Evolutionary conservation across 2,113 vertebrate species (phyloP).

Genomic region (Eupsittula cactorum): DNA sequence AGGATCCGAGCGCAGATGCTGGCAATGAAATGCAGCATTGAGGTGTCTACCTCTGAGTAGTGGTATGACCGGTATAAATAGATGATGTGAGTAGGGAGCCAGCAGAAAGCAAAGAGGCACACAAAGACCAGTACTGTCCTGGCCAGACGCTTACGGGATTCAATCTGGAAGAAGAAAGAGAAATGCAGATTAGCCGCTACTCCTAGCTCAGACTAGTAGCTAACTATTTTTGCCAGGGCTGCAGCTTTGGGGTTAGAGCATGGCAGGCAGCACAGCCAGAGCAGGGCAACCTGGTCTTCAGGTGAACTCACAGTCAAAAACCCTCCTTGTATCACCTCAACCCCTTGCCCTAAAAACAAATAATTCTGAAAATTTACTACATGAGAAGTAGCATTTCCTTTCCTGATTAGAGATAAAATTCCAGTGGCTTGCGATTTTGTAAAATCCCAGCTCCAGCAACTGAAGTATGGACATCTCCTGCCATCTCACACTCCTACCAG

Average conservation of each 20-base stretch:
- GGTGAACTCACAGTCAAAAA: not conserved
- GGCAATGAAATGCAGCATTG: slow-evolving; percentile 86
- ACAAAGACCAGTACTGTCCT: slow-evolving; percentile 96
- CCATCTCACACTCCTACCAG: not conserved
- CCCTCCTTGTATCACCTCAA: not conserved
- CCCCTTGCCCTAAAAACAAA: not conserved
- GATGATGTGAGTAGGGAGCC: slow-evolving; percentile 93
- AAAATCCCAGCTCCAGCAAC: not conserved
- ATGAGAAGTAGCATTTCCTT: not conserved
- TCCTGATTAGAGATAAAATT: not conserved
- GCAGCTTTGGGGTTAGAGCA: not conserved
- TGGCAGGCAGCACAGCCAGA: fast-evolving
- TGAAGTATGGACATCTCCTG: not conserved
- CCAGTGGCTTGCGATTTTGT: not conserved
- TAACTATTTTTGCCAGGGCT: not conserved
- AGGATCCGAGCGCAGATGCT: slow-evolving; percentile 90
- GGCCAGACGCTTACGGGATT: slow-evolving; percentile 93
- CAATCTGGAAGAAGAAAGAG: slow-evolving; percentile 78
- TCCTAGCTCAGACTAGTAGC: not conserved
- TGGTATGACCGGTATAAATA: slow-evolving; percentile 95
- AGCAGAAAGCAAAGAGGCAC: slow-evolving; percentile 92
- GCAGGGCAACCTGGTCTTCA: not conserved
- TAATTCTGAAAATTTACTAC: not conserved
- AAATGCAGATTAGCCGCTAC: not conserved
- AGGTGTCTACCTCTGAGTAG: slow-evolving; percentile 94